A percentile compares a stretch with the other conserved stretches of the same genome.
These are phyloP conservation scores for Denticeps clupeoides DNA, from an alignment of 2,797 vertebrate genomes.

Conservation along the genomic window DNA sequence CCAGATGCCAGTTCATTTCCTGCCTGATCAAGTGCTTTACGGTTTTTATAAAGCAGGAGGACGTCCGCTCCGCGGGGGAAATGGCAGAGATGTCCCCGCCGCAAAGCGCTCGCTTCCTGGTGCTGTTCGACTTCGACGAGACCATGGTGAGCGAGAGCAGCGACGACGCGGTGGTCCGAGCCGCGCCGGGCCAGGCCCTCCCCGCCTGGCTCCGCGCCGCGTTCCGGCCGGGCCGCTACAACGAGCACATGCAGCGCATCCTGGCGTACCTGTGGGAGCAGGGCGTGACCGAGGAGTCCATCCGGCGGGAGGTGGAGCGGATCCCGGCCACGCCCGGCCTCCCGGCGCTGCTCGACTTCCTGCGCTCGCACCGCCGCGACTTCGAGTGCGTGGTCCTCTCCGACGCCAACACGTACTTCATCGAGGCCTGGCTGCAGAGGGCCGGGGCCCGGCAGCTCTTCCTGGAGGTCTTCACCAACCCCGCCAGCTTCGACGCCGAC, in stretches of 20 bases:
- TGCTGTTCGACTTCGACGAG: constrained; percentile 87
- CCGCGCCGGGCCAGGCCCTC: constrained; percentile 61
- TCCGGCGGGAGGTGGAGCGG: constrained; percentile 58
- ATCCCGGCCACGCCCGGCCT: constrained; percentile 74
- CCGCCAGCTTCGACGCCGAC: constrained; percentile 54
- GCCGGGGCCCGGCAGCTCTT: constrained; percentile 63
- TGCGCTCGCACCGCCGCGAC: constrained; percentile 59
- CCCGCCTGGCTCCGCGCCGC: constrained; percentile 64
- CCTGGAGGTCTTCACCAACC: constrained; percentile 78
- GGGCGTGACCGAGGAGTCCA: constrained; percentile 60
- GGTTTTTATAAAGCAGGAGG: too few species aligned
- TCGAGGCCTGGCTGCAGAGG: constrained; percentile 66
- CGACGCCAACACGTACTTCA: constrained; percentile 80
- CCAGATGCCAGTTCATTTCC: too few species aligned
- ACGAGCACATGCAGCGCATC: constrained; percentile 73
- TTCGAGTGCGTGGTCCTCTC: constrained; percentile 82
- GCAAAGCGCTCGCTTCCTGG: constrained; percentile 56
- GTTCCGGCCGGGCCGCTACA: constrained; percentile 69
- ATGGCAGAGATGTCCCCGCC: constrained; percentile 37
- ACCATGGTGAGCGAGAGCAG: constrained; percentile 83
- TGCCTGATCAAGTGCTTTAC: too few species aligned
- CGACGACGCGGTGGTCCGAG: constrained; percentile 67
- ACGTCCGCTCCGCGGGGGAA: neutral
- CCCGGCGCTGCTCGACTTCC: constrained; percentile 64
- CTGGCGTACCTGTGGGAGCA: constrained; percentile 73